phyloP scores from a whole-genome alignment of 2,113 vertebrate species.

The Rattus rattus region DNA sequence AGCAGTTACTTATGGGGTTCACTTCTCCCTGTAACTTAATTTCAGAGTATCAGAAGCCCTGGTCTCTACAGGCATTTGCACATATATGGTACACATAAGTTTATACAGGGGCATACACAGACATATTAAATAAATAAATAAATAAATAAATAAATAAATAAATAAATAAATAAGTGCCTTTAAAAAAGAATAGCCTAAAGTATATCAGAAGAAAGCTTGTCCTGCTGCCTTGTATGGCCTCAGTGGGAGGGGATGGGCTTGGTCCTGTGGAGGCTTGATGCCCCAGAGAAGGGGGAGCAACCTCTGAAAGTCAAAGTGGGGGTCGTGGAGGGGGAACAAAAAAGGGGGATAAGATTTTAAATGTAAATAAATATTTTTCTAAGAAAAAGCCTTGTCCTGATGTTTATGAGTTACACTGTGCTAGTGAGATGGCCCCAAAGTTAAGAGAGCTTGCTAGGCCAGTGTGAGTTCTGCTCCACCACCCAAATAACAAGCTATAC shows the following conservation, averaged over 20 bases:
- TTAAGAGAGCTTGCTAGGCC: no score
- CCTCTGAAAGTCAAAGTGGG: no score
- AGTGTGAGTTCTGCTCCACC: not conserved
- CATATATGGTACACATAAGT: not conserved
- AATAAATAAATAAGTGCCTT: not conserved
- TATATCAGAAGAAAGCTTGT: not conserved
- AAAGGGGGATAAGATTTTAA: no score
- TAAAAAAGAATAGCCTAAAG: not conserved
- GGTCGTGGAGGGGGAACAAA: no score
- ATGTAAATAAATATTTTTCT: not conserved
- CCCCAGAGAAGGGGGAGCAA: no score
- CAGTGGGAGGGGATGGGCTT: no score
- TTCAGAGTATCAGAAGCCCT: not conserved
- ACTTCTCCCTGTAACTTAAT: not conserved
- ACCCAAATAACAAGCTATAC: not conserved
- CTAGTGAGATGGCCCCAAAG: not conserved
- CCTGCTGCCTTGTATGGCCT: not conserved
- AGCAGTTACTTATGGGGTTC: not conserved
- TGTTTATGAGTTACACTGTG: not conserved
- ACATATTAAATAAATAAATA: not conserved
- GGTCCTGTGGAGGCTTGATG: no score
- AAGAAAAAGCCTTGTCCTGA: not conserved
- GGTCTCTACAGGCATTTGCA: not conserved
- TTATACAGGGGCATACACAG: not conserved
- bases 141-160: not conserved